phyloP scores from a whole-genome alignment of 1,140 invertebrate genomes.

The Plutomurus gul region DNA sequence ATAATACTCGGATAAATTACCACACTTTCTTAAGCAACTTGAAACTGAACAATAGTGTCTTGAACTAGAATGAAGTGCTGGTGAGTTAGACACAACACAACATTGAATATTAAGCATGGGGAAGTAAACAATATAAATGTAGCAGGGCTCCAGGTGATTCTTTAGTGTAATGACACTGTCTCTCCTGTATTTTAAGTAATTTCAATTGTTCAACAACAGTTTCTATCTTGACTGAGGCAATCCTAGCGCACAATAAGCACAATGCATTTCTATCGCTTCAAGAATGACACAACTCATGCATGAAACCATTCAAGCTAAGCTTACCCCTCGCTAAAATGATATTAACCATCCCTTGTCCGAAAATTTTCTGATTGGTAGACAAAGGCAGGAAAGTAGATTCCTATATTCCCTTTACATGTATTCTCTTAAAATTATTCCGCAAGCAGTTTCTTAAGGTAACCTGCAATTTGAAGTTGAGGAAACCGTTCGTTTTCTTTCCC shows the following conservation, averaged over 20 bases:
- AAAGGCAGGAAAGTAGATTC: background rate
- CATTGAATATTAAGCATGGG: background rate
- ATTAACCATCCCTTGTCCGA: constrained; percentile 1
- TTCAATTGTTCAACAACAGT: background rate
- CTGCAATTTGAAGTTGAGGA: background rate
- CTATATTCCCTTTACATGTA: too few relatives aligned
- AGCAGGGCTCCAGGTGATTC: too few relatives aligned
- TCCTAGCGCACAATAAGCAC: background rate
- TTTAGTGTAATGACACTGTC: too few relatives aligned
- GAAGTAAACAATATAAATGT: background rate
- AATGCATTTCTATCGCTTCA: background rate
- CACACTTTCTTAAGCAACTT: too few relatives aligned
- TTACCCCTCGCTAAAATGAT: constrained; percentile 2
- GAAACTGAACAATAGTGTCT: background rate
- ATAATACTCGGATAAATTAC: too few relatives aligned
- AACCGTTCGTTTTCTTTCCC: background rate
- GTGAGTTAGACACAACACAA: too few relatives aligned
- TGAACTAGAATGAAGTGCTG: background rate
- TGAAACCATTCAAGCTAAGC: background rate
- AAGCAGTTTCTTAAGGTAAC: too few relatives aligned
- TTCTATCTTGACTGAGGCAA: background rate
- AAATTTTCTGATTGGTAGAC: constrained; percentile 6
- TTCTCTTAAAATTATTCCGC: too few relatives aligned
- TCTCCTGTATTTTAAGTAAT: too few relatives aligned
- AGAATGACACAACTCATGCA: constrained; percentile 1